Base-by-base conservation (phyloP, 2,797 vertebrate species). In the Hylomyscus alleni region DNA sequence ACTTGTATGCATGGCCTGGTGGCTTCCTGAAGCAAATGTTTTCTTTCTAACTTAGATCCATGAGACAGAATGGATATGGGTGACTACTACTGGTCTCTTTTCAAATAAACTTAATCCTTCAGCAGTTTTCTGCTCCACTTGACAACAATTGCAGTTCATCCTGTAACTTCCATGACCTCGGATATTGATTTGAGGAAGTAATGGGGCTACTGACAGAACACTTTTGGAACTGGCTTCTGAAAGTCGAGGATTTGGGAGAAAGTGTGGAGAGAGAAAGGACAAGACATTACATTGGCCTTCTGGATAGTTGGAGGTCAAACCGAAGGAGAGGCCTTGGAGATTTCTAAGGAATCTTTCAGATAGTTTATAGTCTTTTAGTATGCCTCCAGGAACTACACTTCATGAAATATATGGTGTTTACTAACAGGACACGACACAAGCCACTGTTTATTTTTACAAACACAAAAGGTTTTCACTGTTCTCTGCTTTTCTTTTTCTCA, bases 201-300 rank as follows among this genome's bases (percentile, higher is more conserved):
- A 94, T 67, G 50, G 94, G 19, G 12, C 76, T 92, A 80, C 65
- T 73, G 20, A 81, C 82, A 15, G 84, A 83, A 73, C 10, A 4
- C 65, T 84, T 94, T 95, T 67, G 47, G 69, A 89, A n/a, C 65
- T 96, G 91, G 76, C 20, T 77, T 90, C 20, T 75, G 8, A 60
- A 88, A 76, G 69, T 31, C 65, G 34, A 86, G 6, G 24, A 60
- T 93, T 77, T 94, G 47, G 80, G 34, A 83, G 17, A 22, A n/a
- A 47, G 47, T 44, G n/a, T 37, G 13, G 54, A 37, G 14, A 77
- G 34, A 92, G 89, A 93, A 40, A 3, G 40, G 69, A 52, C 75
- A 8, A 78, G 34, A 31, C 67, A 91, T 89, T 58, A 6, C 20
- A 72, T 67, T 22, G 11, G 40, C 11, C 24, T 94, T 6, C 87